These are phyloP conservation scores for Noturus placidus DNA, from an alignment of 2,113 vertebrate species.

Conservation along the genomic window DNA sequence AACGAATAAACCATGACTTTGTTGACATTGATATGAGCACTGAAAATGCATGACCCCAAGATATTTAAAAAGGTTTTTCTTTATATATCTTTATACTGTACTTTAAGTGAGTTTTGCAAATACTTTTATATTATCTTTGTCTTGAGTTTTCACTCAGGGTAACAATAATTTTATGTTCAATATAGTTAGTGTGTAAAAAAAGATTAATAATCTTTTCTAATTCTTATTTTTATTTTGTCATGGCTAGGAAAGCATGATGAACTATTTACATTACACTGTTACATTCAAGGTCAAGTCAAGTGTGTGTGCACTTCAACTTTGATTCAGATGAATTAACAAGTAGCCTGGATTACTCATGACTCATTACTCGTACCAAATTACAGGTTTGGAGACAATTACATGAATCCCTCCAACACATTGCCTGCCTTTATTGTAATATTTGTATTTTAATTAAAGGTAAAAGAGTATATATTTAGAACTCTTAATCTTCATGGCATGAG, in stretches of 20 bases:
- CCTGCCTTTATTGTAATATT: background rate
- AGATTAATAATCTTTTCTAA: background rate
- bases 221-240: background rate
- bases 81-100: background rate
- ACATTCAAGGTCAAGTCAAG: background rate
- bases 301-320: background rate
- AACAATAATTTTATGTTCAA: background rate
- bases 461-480: background rate
- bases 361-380: background rate
- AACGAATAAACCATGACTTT: background rate
- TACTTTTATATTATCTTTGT: background rate
- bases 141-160: background rate
- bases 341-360: background rate
- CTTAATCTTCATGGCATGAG: background rate
- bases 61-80: background rate
- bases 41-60: background rate
- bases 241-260: background rate
- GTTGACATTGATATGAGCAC: background rate
- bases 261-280: background rate
- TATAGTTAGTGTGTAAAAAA: background rate
- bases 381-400: background rate
- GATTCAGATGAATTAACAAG: background rate
- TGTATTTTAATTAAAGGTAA: constrained; percentile 22
- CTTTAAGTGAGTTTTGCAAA: background rate
- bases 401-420: background rate